These are phyloP conservation scores for Drosophila parthenogenetica DNA, from an alignment of 2,888 invertebrate species.

Conservation along the genomic window DNA sequence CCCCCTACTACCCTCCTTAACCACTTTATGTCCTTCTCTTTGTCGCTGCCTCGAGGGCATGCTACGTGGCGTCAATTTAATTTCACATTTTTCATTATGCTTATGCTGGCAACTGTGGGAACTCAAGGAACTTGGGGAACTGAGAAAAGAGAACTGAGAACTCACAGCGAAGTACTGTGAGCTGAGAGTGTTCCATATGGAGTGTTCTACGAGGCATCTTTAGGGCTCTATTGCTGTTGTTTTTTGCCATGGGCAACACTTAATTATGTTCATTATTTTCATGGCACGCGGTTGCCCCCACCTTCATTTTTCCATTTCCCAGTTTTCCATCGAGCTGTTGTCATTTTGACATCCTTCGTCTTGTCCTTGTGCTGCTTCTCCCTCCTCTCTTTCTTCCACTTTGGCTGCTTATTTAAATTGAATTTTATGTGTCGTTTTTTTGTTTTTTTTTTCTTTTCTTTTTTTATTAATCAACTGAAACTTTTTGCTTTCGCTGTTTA, in stretches of 20 bases:
- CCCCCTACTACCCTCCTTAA: no score
- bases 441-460: conserved; percentile 9
- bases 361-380: conserved; percentile 10
- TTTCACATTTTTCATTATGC: conserved; percentile 80
- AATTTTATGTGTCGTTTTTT: conserved; percentile 65
- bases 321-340: conserved; percentile 40
- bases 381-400: conserved; percentile 3
- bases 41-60: conserved; percentile 38
- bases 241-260: conserved; percentile 77
- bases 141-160: background rate
- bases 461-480: conserved; percentile 63
- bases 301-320: conserved; percentile 16
- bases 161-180: no score
- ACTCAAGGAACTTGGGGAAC: conserved; percentile 7
- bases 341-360: conserved; percentile 51
- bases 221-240: conserved; percentile 35
- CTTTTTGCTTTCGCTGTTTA: conserved; percentile 23
- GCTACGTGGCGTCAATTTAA: conserved; percentile 77
- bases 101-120: conserved; percentile 50
- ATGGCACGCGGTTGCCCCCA: conserved; percentile 70
- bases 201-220: conserved; percentile 18
- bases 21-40: background rate
- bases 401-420: conserved; percentile 75
- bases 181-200: conserved; percentile 44
- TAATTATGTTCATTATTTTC: conserved; percentile 81